Evolutionary conservation across 2,113 vertebrate genomes (phyloP), one percentile per base, ranked within the genome.

Genomic region (Oriolus oriolus): DNA sequence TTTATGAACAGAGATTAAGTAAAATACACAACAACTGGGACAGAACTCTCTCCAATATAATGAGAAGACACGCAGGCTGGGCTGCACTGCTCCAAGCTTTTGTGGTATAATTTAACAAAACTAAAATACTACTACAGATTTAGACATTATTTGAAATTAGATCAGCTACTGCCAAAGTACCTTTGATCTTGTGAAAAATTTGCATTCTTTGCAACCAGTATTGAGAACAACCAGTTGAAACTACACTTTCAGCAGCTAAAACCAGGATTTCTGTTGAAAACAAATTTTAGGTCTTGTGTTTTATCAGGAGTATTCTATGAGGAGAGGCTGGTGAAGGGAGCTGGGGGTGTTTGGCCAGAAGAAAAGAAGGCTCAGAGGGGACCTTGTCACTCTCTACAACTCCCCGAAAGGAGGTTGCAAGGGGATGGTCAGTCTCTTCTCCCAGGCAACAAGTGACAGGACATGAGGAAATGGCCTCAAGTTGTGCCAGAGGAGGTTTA

Each of bases 221-320:
- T 1, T 65, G 47, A 81, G 73, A 87, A 47, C 18, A 77, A 39
- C 3, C 49, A 80, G 15, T 8, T 8, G 30, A 69, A 91, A 84
- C 13, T 7, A 41, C 6, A 70, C 5, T 53, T 84, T 3, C 2
- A 42, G 26, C 37, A 74, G 17, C 24, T 22, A 31, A 54, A 77
- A 28, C 9, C 50, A 61, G 37, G 60, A 77, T 20, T 66, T 76
- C 11, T 10, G 16, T 44, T 57, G 16, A 69, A 47, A 69, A 47
- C 17, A 35, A 39, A 41, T 49, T 64, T 18, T 28, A 65, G 11
- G 27, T 42, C 24, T 53, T 28, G 14, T 45, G 13, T 70, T 47
- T 3, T 13, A 33, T 50, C 59, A 57, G 24, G n/a, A 44, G 44
- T 0, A 0, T 23, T 60, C 22, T 14, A 21, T 15, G 6, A 39